Conservation (phyloP, 2,888 invertebrate species). For the Syritta pipiens region DNA sequence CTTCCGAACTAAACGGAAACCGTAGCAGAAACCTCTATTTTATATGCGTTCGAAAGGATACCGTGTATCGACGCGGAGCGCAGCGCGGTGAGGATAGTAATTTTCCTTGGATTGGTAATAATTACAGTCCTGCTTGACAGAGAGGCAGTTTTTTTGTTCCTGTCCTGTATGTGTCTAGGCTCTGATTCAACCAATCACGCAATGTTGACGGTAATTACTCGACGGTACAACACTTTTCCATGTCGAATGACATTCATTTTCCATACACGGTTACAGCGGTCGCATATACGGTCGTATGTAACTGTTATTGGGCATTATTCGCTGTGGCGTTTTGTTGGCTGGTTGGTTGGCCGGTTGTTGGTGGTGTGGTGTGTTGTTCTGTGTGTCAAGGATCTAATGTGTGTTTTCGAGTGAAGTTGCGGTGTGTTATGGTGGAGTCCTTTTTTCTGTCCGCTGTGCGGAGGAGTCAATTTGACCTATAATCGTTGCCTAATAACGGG, state of each 20-base stretch:
- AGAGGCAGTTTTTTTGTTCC: constrained; percentile 57
- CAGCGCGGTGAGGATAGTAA: constrained; percentile 31
- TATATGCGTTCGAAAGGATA: constrained; percentile 30
- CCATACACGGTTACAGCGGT: constrained; percentile 75
- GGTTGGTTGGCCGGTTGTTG: not conserved
- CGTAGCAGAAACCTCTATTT: constrained; percentile 24
- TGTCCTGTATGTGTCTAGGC: constrained; percentile 68
- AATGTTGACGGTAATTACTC: constrained; percentile 79
- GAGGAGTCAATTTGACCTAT: constrained; percentile 64
- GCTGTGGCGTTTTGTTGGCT: not conserved
- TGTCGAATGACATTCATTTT: constrained; percentile 76
- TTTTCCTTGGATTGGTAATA: constrained; percentile 46
- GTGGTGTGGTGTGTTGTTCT: not conserved
- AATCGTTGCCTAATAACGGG: constrained; percentile 54
- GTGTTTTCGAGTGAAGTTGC: constrained; percentile 29
- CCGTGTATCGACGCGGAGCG: not conserved
- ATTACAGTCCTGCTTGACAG: constrained; percentile 44
- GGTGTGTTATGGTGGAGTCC: constrained; percentile 40
- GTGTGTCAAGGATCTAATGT: constrained; percentile 26
- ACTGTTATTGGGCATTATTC: constrained; percentile 74
- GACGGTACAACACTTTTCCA: constrained; percentile 77
- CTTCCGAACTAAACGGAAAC: constrained; percentile 31
- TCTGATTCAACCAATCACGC: constrained; percentile 80
- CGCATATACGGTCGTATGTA: constrained; percentile 77
- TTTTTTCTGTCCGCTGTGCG: constrained; percentile 31